Conservation (phyloP, 2,888 invertebrate species). For the Tetropium fuscum region DNA sequence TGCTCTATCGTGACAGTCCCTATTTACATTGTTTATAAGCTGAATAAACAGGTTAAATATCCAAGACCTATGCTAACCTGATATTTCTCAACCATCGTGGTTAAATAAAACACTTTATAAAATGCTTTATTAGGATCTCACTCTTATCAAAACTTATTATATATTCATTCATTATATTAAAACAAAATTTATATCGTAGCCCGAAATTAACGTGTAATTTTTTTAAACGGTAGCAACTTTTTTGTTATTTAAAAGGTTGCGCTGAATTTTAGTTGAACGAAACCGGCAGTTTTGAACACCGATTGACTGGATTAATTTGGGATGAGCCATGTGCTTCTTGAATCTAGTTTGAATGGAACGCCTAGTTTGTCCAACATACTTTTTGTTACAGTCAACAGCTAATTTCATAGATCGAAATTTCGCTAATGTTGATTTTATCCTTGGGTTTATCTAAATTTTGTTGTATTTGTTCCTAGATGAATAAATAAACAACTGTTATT, state of each 20-base stretch:
- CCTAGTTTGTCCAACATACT: background rate
- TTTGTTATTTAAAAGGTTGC: too few relatives aligned
- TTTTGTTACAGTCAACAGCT: background rate
- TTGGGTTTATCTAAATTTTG: background rate
- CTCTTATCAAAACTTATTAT: too few relatives aligned
- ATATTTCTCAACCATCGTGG: too few relatives aligned
- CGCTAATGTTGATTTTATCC: background rate
- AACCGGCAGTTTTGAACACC: too few relatives aligned
- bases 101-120: too few relatives aligned
- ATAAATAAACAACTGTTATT: background rate
- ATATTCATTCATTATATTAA: too few relatives aligned
- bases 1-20: slow-evolving; percentile 8
- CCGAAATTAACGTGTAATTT: too few relatives aligned
- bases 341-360: background rate
- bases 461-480: background rate
- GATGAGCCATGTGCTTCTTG: background rate
- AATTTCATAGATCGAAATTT: background rate
- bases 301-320: too few relatives aligned
- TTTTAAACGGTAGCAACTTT: background rate
- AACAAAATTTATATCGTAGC: too few relatives aligned
- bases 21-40: slow-evolving; percentile 9
- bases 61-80: slow-evolving; percentile 2
- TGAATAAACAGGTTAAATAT: slow-evolving; percentile 15
- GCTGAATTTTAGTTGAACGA: too few relatives aligned
- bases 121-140: too few relatives aligned